A percentile compares a stretch with the other conserved stretches of the same genome.
These are phyloP conservation scores for Heliangelus exortis DNA, from an alignment of 2,797 vertebrate genomes.

Conservation along the genomic window DNA sequence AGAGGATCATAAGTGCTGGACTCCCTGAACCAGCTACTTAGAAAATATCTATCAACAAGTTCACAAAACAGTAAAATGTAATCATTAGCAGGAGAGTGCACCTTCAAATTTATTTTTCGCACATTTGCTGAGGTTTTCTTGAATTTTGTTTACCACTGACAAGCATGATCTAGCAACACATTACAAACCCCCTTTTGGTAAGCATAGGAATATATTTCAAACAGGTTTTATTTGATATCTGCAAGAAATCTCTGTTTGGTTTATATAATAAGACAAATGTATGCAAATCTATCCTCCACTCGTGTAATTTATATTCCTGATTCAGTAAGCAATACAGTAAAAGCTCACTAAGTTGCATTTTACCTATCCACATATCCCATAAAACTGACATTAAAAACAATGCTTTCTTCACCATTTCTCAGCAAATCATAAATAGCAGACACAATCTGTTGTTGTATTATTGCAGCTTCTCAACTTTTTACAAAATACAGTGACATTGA, in stretches of 20 bases:
- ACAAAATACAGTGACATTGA: conserved; percentile 13
- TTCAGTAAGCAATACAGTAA: conserved; percentile 43
- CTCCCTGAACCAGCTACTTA: not conserved
- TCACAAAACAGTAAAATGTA: not conserved
- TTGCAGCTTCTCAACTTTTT: conserved; percentile 40
- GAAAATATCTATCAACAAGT: conserved; percentile 25
- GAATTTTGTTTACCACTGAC: conserved; percentile 22
- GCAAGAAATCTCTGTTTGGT: conserved; percentile 53
- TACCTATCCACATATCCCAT: conserved; percentile 20
- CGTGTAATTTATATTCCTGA: conserved; percentile 37
- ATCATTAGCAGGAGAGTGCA: not conserved
- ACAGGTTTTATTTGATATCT: conserved; percentile 55
- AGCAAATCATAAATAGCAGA: conserved; percentile 35
- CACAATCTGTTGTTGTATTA: conserved; percentile 9
- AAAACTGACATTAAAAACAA: conserved; percentile 50
- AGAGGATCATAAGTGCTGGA: conserved; percentile 82
- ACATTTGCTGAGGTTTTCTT: not conserved
- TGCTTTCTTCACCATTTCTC: not conserved
- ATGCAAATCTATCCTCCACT: conserved; percentile 48
- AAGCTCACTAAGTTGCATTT: conserved; percentile 35
- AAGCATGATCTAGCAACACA: not conserved
- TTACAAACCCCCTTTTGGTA: conserved; percentile 7
- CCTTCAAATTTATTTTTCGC: not conserved
- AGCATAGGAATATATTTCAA: conserved; percentile 15
- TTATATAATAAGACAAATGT: conserved; percentile 54